A percentile compares a stretch with the other conserved stretches of the same genome.
These are phyloP conservation scores for Megamerina dolium DNA, from an alignment of 2,888 invertebrate genomes.

Conservation along the genomic window DNA sequence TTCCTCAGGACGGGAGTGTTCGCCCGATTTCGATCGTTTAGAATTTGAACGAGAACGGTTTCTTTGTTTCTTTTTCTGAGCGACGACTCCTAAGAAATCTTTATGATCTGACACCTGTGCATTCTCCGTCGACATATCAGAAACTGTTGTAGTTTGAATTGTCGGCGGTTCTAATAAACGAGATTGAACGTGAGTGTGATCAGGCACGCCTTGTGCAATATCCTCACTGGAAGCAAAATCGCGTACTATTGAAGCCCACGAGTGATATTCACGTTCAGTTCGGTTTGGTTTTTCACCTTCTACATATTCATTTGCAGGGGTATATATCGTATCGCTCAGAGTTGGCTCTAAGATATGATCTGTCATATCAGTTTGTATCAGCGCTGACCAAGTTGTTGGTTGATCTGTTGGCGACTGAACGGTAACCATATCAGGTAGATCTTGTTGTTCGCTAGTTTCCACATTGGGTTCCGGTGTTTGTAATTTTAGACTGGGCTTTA, in stretches of 20 bases:
- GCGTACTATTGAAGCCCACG: conserved; percentile 32
- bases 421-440: conserved; percentile 23
- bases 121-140: conserved; percentile 10
- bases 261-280: conserved; percentile 35
- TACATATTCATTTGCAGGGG: too few species aligned
- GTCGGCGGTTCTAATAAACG: conserved; percentile 31
- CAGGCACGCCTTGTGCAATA: conserved; percentile 25
- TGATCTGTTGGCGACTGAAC: conserved; percentile 37
- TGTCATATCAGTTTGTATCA: conserved; percentile 37
- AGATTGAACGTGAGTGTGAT: too few species aligned
- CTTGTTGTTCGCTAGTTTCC: conserved; percentile 8
- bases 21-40: conserved; percentile 42
- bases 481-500: conserved; percentile 25
- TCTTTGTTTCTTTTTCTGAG: conserved; percentile 49
- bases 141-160: conserved; percentile 34
- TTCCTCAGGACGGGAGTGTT: too few species aligned
- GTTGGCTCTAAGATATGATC: conserved; percentile 21
- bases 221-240: conserved; percentile 18
- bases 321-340: too few species aligned
- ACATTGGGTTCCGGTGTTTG: conserved; percentile 14
- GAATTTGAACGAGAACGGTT: conserved; percentile 54
- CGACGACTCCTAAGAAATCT: conserved; percentile 52
- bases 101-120: conserved; percentile 36
- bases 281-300: too few species aligned
- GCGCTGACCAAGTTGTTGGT: conserved; percentile 41